Evolutionary conservation across 92 coral and sea anemone species (phyloP).

Genomic region (Zoanthus sociatus): DNA sequence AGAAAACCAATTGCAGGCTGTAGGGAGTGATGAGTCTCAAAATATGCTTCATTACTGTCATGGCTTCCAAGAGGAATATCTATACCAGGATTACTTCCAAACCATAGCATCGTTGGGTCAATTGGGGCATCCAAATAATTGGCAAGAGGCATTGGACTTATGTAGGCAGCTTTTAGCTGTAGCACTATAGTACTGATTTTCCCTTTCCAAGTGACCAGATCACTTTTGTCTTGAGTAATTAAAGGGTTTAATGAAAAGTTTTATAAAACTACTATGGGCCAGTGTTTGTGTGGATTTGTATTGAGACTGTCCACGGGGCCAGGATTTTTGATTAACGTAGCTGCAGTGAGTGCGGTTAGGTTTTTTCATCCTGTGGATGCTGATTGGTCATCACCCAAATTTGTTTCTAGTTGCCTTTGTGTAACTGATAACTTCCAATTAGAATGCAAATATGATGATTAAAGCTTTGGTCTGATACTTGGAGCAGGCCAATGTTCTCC

Average conservation of each 20-base stretch:
- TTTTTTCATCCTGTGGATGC: neutral
- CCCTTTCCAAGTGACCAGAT: conserved; percentile 30
- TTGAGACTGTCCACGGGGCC: conserved; percentile 8
- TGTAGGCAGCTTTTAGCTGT: conserved; percentile 51
- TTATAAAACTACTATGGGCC: conserved; percentile 35
- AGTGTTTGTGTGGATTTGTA: conserved; percentile 46
- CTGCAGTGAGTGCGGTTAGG: neutral
- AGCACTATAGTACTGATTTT: conserved; percentile 38
- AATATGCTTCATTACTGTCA: no score
- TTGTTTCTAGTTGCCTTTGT: conserved; percentile 9
- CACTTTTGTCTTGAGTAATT: conserved; percentile 14
- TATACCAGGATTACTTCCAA: conserved; percentile 59
- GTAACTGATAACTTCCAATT: conserved; percentile 3
- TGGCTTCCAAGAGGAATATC: no score
- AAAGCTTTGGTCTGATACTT: neutral
- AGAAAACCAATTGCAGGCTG: no score
- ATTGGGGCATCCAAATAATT: conserved; percentile 53
- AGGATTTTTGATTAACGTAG: neutral
- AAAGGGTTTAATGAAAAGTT: conserved; percentile 48
- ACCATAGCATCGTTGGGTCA: conserved; percentile 45
- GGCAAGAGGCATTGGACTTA: conserved; percentile 51
- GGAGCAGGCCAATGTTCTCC: conserved; percentile 10
- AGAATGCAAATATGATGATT: conserved; percentile 2
- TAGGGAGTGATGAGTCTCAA: no score
- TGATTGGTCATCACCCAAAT: conserved; percentile 4